These are phyloP conservation scores for Pseudomyrmex sp. DNA, from an alignment of 1,140 invertebrate genomes.

Conservation along the genomic window DNA sequence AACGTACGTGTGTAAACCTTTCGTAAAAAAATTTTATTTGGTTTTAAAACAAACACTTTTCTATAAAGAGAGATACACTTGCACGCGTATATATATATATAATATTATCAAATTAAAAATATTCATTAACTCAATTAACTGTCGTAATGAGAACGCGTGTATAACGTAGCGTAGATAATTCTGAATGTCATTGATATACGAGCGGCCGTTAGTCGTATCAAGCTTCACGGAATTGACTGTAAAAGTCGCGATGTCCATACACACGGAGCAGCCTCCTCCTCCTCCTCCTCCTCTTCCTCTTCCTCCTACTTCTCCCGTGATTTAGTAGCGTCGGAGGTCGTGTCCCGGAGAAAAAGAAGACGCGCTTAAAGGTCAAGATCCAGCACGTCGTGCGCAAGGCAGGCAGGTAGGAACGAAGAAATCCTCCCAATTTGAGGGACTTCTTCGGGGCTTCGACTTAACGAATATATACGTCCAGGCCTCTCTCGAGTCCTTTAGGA, in stretches of 20 bases:
- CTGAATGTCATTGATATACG: neutral
- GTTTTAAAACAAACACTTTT: too few relatives aligned
- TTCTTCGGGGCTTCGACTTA: slow-evolving; percentile 81
- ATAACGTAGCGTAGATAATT: neutral
- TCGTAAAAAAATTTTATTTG: too few relatives aligned
- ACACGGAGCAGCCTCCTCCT: neutral
- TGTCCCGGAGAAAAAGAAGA: slow-evolving; percentile 5
- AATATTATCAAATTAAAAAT: slow-evolving; percentile 12
- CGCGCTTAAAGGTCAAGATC: slow-evolving; percentile 64
- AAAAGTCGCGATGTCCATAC: neutral
- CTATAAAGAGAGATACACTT: too few relatives aligned
- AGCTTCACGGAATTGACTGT: neutral
- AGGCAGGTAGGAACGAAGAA: slow-evolving; percentile 50
- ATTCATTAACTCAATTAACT: neutral
- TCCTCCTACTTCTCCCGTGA: neutral
- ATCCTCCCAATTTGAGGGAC: slow-evolving; percentile 83
- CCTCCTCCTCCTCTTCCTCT: too few relatives aligned
- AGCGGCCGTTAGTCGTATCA: neutral
- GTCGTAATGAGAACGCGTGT: neutral
- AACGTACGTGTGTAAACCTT: too few relatives aligned
- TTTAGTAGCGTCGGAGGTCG: slow-evolving; percentile 36
- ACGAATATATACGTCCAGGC: slow-evolving; percentile 83
- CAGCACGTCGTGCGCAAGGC: slow-evolving; percentile 53
- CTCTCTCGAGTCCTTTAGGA: slow-evolving; percentile 61
- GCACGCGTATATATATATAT: too few relatives aligned